Conservation (phyloP, 2,797 vertebrate genomes). For the Platalea minor region DNA sequence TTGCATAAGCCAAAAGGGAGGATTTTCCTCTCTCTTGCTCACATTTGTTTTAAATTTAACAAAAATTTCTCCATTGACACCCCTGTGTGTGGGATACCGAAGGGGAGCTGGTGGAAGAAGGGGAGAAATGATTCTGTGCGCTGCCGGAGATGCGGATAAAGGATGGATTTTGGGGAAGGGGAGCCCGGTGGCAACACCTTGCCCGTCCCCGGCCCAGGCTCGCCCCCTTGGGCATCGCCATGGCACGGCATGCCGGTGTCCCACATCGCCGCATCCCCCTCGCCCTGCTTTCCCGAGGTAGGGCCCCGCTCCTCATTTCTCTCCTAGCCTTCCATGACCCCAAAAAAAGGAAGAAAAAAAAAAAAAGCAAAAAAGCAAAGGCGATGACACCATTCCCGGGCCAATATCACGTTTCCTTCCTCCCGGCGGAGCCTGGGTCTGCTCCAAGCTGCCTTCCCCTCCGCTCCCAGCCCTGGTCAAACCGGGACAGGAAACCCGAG, state of each 20-base stretch:
- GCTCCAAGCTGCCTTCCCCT: slow-evolving; percentile 34
- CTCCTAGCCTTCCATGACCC: not conserved
- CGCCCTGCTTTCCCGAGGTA: fast-evolving
- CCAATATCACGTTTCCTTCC: slow-evolving; percentile 45
- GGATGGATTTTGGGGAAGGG: not conserved
- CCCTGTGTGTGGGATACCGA: not conserved
- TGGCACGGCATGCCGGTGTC: fast-evolving
- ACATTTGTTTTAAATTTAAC: not conserved
- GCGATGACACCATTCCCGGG: slow-evolving; percentile 3
- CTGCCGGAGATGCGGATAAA: not conserved
- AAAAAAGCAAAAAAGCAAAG: not conserved
- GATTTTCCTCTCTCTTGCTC: not conserved
- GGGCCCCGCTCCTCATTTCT: fast-evolving
- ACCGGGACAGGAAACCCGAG: slow-evolving; percentile 54
- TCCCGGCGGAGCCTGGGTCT: not conserved
- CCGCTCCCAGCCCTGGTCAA: not conserved
- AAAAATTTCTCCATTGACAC: not conserved
- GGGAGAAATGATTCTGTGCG: fast-evolving
- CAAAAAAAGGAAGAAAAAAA: not conserved
- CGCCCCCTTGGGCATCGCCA: not conserved
- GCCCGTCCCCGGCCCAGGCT: not conserved
- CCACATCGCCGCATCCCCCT: not conserved
- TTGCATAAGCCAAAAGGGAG: not conserved
- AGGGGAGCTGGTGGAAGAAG: not conserved
- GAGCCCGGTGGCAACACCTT: not conserved